A percentile compares a stretch with the other conserved stretches of the same genome.
These are phyloP conservation scores for Melospiza georgiana DNA, from an alignment of 2,113 vertebrate species.

Conservation along the genomic window DNA sequence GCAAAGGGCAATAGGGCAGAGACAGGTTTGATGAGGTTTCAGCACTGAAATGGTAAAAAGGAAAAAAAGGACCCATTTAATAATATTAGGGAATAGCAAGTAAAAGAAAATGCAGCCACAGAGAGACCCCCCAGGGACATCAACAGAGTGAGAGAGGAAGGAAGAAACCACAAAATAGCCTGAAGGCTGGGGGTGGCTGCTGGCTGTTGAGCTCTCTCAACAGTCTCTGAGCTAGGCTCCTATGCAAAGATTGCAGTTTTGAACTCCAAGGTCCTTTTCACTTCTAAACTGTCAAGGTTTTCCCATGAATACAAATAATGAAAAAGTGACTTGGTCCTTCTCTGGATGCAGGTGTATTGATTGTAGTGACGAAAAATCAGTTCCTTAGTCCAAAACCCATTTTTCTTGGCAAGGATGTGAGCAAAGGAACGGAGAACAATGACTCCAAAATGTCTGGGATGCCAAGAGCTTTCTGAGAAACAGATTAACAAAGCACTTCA, in stretches of 20 bases:
- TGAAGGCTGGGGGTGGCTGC: background rate
- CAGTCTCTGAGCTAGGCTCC: background rate
- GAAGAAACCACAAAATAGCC: constrained; percentile 1
- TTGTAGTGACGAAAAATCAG: background rate
- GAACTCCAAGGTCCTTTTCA: background rate
- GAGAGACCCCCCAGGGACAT: background rate
- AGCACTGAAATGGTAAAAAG: background rate
- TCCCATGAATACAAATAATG: background rate
- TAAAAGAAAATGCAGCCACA: background rate
- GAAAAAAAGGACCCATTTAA: background rate
- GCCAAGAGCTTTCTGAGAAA: background rate
- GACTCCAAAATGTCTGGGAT: background rate
- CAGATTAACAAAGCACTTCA: background rate
- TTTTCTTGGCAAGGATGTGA: background rate
- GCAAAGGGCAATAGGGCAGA: background rate
- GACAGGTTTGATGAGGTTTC: background rate
- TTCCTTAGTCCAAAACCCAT: background rate
- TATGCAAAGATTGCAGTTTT: background rate
- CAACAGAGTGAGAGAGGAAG: background rate
- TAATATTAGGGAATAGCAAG: background rate
- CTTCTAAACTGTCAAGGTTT: background rate
- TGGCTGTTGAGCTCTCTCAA: background rate
- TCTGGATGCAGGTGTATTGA: background rate
- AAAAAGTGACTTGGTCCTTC: background rate
- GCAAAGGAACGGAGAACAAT: background rate